phyloP scores from a whole-genome alignment of 2,888 invertebrate species.

The Euplagia quadripunctaria region DNA sequence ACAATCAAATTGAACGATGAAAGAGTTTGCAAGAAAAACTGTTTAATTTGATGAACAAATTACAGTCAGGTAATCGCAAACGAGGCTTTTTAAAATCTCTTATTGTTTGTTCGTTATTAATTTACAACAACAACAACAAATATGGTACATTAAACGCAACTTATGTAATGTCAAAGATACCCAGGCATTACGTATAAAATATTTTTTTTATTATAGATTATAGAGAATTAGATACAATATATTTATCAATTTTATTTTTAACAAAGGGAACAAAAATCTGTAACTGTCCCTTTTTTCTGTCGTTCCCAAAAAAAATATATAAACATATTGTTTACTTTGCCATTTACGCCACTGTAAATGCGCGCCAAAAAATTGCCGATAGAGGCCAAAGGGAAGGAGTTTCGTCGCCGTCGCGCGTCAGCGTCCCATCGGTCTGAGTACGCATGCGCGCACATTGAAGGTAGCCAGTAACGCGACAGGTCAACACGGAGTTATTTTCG shows the following conservation, averaged over 20 bases:
- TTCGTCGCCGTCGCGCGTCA: background rate
- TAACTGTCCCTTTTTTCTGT: background rate
- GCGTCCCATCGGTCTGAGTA: slow-evolving; percentile 18
- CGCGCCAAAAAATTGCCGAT: slow-evolving; percentile 32
- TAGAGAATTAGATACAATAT: background rate
- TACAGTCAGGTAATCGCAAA: background rate
- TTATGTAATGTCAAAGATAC: background rate
- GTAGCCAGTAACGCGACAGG: slow-evolving; percentile 43
- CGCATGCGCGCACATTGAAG: slow-evolving; percentile 27
- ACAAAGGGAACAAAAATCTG: background rate
- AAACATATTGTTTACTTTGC: background rate
- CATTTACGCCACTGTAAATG: slow-evolving; percentile 13
- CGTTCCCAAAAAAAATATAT: background rate
- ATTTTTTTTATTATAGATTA: background rate
- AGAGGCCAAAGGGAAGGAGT: slow-evolving; percentile 29
- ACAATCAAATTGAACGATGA: background rate
- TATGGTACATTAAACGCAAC: background rate
- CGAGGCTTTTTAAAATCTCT: background rate
- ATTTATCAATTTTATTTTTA: background rate
- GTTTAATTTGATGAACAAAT: background rate
- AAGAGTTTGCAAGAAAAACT: background rate
- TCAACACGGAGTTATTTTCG: slow-evolving; percentile 53
- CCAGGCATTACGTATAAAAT: background rate
- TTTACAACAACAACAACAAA: background rate
- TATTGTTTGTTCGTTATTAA: background rate